A percentile compares a stretch with the other conserved stretches of the same genome.
These are phyloP conservation scores for Holothuria glaberrima DNA, from an alignment of 35 echinoderm and acorn worm species.

Conservation along the genomic window DNA sequence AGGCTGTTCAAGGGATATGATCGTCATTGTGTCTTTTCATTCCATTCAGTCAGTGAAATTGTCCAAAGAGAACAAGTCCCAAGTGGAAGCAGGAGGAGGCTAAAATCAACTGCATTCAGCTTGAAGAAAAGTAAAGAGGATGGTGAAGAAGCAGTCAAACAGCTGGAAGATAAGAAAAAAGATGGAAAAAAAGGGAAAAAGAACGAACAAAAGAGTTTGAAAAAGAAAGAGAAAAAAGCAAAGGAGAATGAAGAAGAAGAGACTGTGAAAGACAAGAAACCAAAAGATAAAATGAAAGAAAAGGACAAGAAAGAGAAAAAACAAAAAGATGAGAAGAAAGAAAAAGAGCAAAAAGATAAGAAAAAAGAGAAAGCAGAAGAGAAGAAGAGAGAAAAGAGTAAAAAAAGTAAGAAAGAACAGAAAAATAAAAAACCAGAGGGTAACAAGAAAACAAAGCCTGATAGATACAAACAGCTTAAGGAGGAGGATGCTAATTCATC, in stretches of 20 bases:
- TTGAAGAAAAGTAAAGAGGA: background rate
- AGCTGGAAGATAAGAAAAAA: background rate
- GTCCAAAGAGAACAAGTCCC: background rate
- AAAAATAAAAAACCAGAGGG: background rate
- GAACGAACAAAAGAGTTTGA: background rate
- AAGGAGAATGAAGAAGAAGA: background rate
- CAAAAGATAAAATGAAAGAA: background rate
- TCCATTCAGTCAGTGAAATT: slow-evolving; percentile 16
- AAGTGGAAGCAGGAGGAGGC: background rate
- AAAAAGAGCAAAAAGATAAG: background rate
- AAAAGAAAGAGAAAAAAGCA: background rate
- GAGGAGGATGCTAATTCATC: background rate
- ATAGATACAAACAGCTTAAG: background rate
- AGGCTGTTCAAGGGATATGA: no score
- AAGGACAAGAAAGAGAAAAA: slow-evolving; percentile 1
- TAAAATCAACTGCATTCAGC: background rate
- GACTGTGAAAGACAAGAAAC: background rate
- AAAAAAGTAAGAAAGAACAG: background rate
- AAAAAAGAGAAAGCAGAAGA: background rate
- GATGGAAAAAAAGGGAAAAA: background rate
- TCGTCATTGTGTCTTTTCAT: background rate
- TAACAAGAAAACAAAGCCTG: background rate
- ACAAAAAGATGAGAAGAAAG: background rate
- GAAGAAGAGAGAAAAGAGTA: background rate
- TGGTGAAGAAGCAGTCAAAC: background rate